These are phyloP conservation scores for Sminthurides aquaticus DNA, from an alignment of 2,888 invertebrate species.

Conservation along the genomic window DNA sequence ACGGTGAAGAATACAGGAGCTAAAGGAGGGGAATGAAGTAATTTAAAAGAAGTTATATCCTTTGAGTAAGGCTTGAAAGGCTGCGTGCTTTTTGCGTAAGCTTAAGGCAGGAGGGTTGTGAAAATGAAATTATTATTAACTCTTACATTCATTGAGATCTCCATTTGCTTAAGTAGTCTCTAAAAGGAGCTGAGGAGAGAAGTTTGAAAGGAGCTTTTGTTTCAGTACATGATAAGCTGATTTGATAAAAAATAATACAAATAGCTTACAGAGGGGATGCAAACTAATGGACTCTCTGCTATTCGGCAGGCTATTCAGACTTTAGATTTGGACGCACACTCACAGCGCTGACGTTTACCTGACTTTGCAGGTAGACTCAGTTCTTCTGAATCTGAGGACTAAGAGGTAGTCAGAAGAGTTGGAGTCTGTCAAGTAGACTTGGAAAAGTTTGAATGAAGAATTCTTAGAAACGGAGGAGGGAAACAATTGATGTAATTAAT, in stretches of 20 bases:
- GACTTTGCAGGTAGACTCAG: too few relatives aligned
- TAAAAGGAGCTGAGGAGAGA: slow-evolving; percentile 18
- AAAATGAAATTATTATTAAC: slow-evolving; percentile 15
- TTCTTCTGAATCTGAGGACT: too few relatives aligned
- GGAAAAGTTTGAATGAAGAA: neutral
- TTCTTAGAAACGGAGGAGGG: neutral
- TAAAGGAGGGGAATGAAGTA: too few relatives aligned
- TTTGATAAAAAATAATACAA: too few relatives aligned
- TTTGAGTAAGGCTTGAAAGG: neutral
- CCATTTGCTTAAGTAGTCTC: slow-evolving; percentile 13
- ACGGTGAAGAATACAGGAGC: neutral
- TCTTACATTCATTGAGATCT: neutral
- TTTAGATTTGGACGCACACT: too few relatives aligned
- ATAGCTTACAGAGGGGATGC: too few relatives aligned
- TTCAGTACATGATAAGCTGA: slow-evolving; percentile 10
- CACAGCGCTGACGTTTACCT: too few relatives aligned
- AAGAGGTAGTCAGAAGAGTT: neutral
- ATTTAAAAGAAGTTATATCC: too few relatives aligned
- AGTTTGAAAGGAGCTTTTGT: slow-evolving; percentile 19
- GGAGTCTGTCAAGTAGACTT: neutral
- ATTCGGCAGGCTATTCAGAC: too few relatives aligned
- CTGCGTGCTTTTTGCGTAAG: neutral
- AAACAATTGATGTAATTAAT: neutral
- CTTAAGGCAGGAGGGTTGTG: neutral
- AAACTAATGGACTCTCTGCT: too few relatives aligned